A percentile compares a stretch with the other conserved stretches of the same genome.
These are phyloP conservation scores for Drosophila testacea DNA, from an alignment of 2,888 invertebrate genomes.

Conservation along the genomic window DNA sequence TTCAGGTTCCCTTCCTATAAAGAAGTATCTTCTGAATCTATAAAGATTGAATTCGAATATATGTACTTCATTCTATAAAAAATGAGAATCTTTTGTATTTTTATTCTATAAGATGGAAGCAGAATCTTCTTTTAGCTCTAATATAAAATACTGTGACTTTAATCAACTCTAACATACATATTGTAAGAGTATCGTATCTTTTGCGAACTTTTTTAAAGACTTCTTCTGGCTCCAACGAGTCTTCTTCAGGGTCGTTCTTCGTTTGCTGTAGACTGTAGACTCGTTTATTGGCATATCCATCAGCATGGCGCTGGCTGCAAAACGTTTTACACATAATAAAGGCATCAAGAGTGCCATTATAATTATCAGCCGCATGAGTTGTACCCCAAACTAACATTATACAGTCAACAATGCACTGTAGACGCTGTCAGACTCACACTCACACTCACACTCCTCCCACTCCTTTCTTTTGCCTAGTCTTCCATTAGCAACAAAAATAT, in stretches of 20 bases:
- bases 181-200: neutral
- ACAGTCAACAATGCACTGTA: conserved; percentile 12
- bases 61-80: too few species aligned
- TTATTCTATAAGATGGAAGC: too few species aligned
- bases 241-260: neutral
- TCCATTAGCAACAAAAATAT: conserved; percentile 49
- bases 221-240: neutral
- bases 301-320: conserved; percentile 63
- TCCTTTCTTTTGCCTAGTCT: neutral
- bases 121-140: too few species aligned
- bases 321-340: conserved; percentile 79
- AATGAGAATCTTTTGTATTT: too few species aligned
- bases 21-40: too few species aligned
- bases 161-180: too few species aligned
- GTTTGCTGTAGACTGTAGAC: neutral
- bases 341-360: conserved; percentile 79
- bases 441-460: neutral
- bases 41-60: too few species aligned
- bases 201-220: neutral
- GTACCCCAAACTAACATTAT: conserved; percentile 29
- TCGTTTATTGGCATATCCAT: conserved; percentile 66
- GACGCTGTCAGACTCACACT: neutral
- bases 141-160: too few species aligned
- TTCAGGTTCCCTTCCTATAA: too few species aligned
- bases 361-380: conserved; percentile 66